These are phyloP conservation scores for Ceratosolen solmsi DNA, from an alignment of 1,140 invertebrate genomes.

Conservation along the genomic window DNA sequence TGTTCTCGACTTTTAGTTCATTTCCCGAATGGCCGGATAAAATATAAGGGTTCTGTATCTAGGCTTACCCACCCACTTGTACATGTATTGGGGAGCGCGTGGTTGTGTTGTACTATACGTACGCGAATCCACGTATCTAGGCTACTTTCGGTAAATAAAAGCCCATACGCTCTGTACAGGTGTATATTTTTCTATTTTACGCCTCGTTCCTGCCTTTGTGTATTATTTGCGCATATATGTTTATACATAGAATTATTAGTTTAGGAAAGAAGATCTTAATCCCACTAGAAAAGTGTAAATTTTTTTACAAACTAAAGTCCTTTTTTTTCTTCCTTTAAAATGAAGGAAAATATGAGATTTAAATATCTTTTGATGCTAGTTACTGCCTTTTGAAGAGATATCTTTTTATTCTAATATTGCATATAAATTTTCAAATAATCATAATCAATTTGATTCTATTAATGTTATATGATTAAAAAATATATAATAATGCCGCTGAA, in stretches of 20 bases:
- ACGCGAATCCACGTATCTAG: not conserved
- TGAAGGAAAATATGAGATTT: not conserved
- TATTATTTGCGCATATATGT: not conserved
- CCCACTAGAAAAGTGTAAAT: not conserved
- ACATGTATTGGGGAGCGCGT: not conserved
- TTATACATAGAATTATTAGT: not conserved
- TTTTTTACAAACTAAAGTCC: too few relatives aligned
- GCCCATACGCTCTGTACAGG: not conserved
- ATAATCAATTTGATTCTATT: too few relatives aligned
- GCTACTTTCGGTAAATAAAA: not conserved
- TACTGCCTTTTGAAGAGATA: too few relatives aligned
- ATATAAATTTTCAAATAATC: too few relatives aligned
- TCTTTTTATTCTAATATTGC: too few relatives aligned
- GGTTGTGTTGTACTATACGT: not conserved
- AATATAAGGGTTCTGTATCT: constrained; percentile 28
- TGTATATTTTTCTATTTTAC: constrained; percentile 6
- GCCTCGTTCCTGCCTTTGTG: not conserved
- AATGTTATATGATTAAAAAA: too few relatives aligned
- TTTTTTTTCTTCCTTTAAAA: not conserved
- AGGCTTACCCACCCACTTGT: not conserved
- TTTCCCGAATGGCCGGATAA: constrained; percentile 47
- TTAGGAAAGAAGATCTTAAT: constrained; percentile 10
- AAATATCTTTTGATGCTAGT: not conserved
- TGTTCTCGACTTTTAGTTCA: constrained; percentile 44
- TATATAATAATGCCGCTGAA: too few relatives aligned